Evolutionary conservation across 2,888 invertebrate genomes (phyloP).

Genomic region (Leptothorax acervorum): DNA sequence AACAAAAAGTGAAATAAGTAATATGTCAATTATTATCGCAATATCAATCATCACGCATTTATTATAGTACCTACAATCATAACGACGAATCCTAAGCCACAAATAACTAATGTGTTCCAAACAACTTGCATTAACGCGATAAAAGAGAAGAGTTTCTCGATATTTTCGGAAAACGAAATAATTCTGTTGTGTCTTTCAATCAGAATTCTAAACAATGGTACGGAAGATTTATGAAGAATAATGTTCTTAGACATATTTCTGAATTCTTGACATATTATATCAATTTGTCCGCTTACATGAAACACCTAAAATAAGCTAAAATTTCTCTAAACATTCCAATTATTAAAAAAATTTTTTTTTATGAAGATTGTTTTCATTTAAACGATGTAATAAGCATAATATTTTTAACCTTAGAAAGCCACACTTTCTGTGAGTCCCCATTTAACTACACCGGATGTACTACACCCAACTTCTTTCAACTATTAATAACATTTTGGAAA

Average conservation of each 20-base stretch:
- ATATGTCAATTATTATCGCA: not conserved
- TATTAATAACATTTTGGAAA: too few relatives aligned
- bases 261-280: conserved; percentile 37
- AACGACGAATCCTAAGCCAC: conserved; percentile 58
- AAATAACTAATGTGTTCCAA: conserved; percentile 57
- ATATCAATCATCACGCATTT: not conserved
- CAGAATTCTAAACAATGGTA: conserved; percentile 4
- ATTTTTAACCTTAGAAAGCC: too few relatives aligned
- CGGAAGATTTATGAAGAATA: not conserved
- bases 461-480: too few relatives aligned
- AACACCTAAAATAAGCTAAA: conserved; percentile 25
- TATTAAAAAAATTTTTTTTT: too few relatives aligned
- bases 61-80: conserved; percentile 56
- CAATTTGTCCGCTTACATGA: conserved; percentile 48
- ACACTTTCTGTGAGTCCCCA: too few relatives aligned
- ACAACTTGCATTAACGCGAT: conserved; percentile 62
- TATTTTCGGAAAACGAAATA: not conserved
- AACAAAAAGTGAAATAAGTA: not conserved
- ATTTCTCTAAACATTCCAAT: too few relatives aligned
- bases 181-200: conserved; percentile 39
- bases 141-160: not conserved
- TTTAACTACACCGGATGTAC: too few relatives aligned
- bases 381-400: too few relatives aligned
- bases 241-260: not conserved
- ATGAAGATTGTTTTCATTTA: too few relatives aligned